phyloP scores from a whole-genome alignment of 2,888 invertebrate species.

The Ormyrus pomaceus region DNA sequence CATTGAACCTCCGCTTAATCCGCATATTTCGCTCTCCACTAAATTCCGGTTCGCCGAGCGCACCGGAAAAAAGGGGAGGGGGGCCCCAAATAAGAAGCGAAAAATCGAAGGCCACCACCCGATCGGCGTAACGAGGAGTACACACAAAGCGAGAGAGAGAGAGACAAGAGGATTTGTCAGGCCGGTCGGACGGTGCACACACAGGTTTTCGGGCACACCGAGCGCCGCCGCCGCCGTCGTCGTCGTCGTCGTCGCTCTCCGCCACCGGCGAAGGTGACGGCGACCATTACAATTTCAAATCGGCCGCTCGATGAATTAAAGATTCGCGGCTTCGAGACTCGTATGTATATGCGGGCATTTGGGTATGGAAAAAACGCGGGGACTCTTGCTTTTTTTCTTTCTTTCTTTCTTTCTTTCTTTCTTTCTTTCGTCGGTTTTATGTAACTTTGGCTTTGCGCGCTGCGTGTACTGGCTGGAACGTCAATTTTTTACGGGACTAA shows the following conservation, averaged over 20 bases:
- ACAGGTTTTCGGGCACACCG: slow-evolving; percentile 11
- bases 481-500: too few relatives aligned
- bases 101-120: background rate
- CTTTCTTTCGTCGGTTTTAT: background rate
- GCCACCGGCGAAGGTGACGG: slow-evolving; percentile 27
- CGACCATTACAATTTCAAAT: slow-evolving; percentile 66
- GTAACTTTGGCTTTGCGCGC: too few relatives aligned
- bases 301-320: slow-evolving; percentile 65
- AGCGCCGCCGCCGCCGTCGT: too few relatives aligned
- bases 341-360: background rate
- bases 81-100: background rate
- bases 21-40: too few relatives aligned
- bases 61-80: background rate
- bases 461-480: too few relatives aligned
- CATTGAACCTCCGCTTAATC: too few relatives aligned
- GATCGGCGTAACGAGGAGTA: background rate
- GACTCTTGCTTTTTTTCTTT: slow-evolving; percentile 17
- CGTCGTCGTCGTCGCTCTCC: too few relatives aligned
- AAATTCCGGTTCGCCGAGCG: too few relatives aligned
- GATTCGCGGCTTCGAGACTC: slow-evolving; percentile 54
- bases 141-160: background rate
- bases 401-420: background rate
- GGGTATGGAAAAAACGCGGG: background rate
- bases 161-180: slow-evolving; percentile 28
- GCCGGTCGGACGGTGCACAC: background rate